Percentiles rank a stretch among this genome's conserved stretches.
Evolutionary conservation across 2,888 invertebrate species (phyloP).

Genomic region (Drosophila kambysellisi): DNA sequence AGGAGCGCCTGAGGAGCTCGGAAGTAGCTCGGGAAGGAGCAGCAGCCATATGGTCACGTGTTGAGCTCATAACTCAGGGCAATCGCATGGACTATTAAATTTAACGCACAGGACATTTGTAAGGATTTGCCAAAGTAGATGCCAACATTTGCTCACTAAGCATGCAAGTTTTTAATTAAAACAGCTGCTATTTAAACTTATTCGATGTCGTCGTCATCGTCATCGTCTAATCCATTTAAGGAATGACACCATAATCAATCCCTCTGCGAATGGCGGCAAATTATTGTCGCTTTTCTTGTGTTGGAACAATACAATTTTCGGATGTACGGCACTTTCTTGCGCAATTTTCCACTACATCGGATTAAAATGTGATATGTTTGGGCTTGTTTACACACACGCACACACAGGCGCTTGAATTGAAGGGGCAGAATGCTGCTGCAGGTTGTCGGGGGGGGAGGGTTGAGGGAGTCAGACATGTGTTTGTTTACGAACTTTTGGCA

Average conservation of each 20-base stretch:
- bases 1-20: background rate
- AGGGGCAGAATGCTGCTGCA: too few relatives aligned
- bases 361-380: slow-evolving; percentile 81
- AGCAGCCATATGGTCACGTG: slow-evolving; percentile 75
- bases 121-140: slow-evolving; percentile 50
- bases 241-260: slow-evolving; percentile 69
- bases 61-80: slow-evolving; percentile 69
- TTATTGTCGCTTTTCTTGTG: slow-evolving; percentile 2
- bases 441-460: background rate
- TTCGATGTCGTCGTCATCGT: slow-evolving; percentile 39
- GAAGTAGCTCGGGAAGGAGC: background rate
- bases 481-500: slow-evolving; percentile 77
- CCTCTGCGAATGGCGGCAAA: slow-evolving; percentile 29
- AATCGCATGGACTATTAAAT: slow-evolving; percentile 66
- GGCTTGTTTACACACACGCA: slow-evolving; percentile 71
- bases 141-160: background rate
- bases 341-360: slow-evolving; percentile 79
- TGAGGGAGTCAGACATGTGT: slow-evolving; percentile 64
- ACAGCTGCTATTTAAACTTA: slow-evolving; percentile 60
- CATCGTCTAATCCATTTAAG: slow-evolving; percentile 53
- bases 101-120: slow-evolving; percentile 65
- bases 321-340: slow-evolving; percentile 55
- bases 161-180: slow-evolving; percentile 60
- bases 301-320: slow-evolving; percentile 60
- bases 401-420: background rate